Evolutionary conservation across 1,140 invertebrate genomes (phyloP).

Genomic region (Pseudomyrmex cubaensis): DNA sequence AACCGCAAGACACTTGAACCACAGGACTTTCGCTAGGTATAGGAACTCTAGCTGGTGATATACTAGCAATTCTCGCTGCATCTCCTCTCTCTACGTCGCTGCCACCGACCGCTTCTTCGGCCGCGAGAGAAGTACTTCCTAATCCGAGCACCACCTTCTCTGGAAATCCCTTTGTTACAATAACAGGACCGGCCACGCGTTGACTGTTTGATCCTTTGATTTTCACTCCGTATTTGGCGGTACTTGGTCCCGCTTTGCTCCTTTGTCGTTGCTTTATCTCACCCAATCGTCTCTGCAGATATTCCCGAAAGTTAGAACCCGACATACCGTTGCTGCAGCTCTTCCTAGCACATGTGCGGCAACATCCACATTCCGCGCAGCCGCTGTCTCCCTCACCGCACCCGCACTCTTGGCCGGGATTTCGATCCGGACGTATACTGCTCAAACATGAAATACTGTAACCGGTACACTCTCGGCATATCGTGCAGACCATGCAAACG

Average conservation of each 20-base stretch:
- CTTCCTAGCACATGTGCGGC: constrained; percentile 93
- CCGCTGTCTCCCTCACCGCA: constrained; percentile 98
- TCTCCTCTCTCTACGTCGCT: constrained; percentile 88
- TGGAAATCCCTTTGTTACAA: constrained; percentile 74
- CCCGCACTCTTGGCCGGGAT: constrained; percentile 96
- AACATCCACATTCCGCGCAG: constrained; percentile 96
- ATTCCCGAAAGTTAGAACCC: constrained; percentile 86
- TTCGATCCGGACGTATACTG: constrained; percentile 90
- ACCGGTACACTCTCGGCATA: constrained; percentile 97
- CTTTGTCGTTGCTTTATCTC: constrained; percentile 86
- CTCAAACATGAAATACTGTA: constrained; percentile 95
- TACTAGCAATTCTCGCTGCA: constrained; percentile 88
- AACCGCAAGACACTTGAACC: constrained; percentile 93
- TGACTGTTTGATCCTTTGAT: constrained; percentile 82
- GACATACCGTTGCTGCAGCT: constrained; percentile 87
- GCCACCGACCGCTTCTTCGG: constrained; percentile 84
- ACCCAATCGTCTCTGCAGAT: constrained; percentile 86
- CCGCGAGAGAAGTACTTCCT: constrained; percentile 72
- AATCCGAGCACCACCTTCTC: constrained; percentile 73
- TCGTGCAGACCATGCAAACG: constrained; percentile 95
- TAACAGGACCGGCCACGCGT: constrained; percentile 76
- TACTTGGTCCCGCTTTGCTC: constrained; percentile 81
- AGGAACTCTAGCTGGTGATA: constrained; percentile 92
- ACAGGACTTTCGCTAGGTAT: constrained; percentile 90
- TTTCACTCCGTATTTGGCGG: constrained; percentile 81